These are phyloP conservation scores for Sebastes iracundus DNA, from an alignment of 2,797 vertebrate species.

Conservation along the genomic window DNA sequence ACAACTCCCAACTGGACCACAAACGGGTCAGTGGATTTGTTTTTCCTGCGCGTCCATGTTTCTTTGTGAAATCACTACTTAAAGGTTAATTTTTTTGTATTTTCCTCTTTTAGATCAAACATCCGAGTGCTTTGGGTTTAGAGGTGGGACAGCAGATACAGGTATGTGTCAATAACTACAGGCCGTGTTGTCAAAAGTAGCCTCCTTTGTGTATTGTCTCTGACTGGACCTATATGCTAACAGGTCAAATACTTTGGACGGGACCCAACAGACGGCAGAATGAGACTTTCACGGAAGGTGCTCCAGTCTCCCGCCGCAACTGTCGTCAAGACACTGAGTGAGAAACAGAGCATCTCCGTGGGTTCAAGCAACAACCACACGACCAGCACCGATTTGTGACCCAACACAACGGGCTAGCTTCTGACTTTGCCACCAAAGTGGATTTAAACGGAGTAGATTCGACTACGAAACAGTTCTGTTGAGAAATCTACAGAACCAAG, in stretches of 20 bases:
- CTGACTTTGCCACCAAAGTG: not conserved
- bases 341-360: slow-evolving; percentile 90
- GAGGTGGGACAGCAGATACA: slow-evolving; percentile 98
- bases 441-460: not conserved
- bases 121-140: slow-evolving; percentile 93
- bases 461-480: not conserved
- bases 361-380: slow-evolving; percentile 56
- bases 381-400: slow-evolving; percentile 50
- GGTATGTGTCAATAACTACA: slow-evolving; percentile 73
- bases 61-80: not conserved
- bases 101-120: slow-evolving; percentile 86
- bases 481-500: not conserved
- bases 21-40: slow-evolving; percentile 86
- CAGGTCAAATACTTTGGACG: slow-evolving; percentile 98
- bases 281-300: slow-evolving; percentile 96
- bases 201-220: not conserved
- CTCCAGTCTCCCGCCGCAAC: slow-evolving; percentile 89
- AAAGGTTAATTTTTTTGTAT: not conserved
- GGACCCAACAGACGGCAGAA: slow-evolving; percentile 96
- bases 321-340: slow-evolving; percentile 87
- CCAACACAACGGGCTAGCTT: not conserved
- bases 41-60: not conserved
- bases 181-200: not conserved
- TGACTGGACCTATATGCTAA: slow-evolving; percentile 16
- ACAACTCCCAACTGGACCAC: slow-evolving; percentile 97